Percentiles rank a stretch among this genome's conserved stretches.
Evolutionary conservation across 2,888 invertebrate species (phyloP).

Genomic region (Aphodius sticticus): DNA sequence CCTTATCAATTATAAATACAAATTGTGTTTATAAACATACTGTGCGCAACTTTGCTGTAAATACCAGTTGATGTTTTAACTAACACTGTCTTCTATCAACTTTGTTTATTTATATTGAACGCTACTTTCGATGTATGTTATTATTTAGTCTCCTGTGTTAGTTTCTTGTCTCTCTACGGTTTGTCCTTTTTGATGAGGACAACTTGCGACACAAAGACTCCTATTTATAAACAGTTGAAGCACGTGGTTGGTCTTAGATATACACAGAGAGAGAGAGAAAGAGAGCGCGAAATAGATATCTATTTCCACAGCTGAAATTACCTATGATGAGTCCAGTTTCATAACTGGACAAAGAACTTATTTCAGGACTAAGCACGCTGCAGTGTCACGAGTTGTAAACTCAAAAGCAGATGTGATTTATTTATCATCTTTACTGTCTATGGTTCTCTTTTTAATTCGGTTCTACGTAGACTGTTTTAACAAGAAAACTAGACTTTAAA

Average conservation of each 20-base stretch:
- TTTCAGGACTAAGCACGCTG: background rate
- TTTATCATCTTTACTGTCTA: background rate
- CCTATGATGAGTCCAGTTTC: background rate
- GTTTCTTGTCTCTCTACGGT: background rate
- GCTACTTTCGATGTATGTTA: background rate
- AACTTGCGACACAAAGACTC: background rate
- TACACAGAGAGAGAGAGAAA: background rate
- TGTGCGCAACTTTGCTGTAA: background rate
- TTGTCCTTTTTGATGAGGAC: background rate
- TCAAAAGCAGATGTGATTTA: background rate
- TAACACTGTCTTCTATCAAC: background rate
- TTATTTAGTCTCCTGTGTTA: background rate
- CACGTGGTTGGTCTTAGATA: background rate
- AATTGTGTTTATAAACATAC: background rate
- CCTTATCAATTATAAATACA: no score
- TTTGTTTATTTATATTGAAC: background rate
- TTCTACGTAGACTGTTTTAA: no score
- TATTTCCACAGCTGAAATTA: background rate
- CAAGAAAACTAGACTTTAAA: no score
- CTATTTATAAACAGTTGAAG: background rate
- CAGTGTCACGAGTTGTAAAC: background rate
- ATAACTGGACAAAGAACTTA: conserved; percentile 4
- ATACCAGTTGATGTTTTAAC: background rate
- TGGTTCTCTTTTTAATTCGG: background rate
- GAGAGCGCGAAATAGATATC: background rate